Percentiles rank a stretch among this genome's conserved stretches.
phyloP scores from a whole-genome alignment of 2,888 invertebrate species.

The Phengaris arion region DNA sequence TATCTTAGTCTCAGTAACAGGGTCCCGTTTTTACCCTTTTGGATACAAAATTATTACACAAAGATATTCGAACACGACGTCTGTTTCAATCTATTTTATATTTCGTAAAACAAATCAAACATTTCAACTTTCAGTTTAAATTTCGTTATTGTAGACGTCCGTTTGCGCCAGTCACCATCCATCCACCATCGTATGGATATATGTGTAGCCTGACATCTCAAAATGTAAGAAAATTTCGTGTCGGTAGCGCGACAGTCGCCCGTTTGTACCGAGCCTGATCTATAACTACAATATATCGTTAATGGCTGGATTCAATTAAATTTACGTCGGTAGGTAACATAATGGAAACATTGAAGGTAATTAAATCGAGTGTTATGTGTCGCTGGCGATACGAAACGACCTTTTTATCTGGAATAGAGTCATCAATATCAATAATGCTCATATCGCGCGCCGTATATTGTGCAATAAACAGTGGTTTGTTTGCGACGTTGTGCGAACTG shows the following conservation, averaged over 20 bases:
- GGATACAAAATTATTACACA: too few relatives aligned
- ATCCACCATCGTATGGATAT: too few relatives aligned
- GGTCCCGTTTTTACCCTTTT: too few relatives aligned
- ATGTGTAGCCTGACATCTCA: background rate
- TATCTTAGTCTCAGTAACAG: too few relatives aligned
- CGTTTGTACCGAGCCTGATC: background rate
- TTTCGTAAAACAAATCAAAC: too few relatives aligned
- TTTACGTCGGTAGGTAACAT: slow-evolving; percentile 41
- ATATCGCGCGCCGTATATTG: slow-evolving; percentile 53
- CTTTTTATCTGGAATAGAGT: slow-evolving; percentile 71
- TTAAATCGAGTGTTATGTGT: slow-evolving; percentile 73
- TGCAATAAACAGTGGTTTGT: slow-evolving; percentile 62
- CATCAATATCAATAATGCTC: slow-evolving; percentile 74
- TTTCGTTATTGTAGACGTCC: too few relatives aligned
- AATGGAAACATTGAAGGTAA: slow-evolving; percentile 70
- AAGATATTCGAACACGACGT: too few relatives aligned
- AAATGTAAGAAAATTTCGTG: background rate
- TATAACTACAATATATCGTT: slow-evolving; percentile 7
- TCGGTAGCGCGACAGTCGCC: background rate
- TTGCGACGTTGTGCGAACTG: slow-evolving; percentile 49
- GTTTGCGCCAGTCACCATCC: too few relatives aligned
- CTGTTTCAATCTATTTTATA: too few relatives aligned
- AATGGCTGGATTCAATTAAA: slow-evolving; percentile 19
- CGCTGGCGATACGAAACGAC: slow-evolving; percentile 66
- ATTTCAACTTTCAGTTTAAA: too few relatives aligned